Conservation (phyloP, 2,888 invertebrate species). For the Achlya flavicornis region DNA sequence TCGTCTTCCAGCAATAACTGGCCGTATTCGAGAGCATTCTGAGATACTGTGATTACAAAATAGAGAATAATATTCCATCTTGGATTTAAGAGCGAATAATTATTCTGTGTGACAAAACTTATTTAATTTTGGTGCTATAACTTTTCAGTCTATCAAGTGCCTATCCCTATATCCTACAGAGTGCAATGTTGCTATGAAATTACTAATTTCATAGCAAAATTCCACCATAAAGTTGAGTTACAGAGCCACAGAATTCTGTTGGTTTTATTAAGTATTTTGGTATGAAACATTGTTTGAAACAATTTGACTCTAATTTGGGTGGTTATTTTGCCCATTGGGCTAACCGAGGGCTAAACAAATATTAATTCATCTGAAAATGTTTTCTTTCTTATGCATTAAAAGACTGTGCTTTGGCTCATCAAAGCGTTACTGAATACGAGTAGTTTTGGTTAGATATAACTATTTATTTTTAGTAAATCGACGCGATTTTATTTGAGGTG, state of each 20-base stretch:
- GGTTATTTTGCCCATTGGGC: too few relatives aligned
- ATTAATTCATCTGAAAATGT: too few relatives aligned
- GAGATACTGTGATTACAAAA: constrained; percentile 19
- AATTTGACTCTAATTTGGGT: too few relatives aligned
- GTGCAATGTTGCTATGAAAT: too few relatives aligned
- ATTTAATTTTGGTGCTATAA: not conserved
- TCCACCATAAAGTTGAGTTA: too few relatives aligned
- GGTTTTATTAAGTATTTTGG: too few relatives aligned
- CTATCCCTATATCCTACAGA: too few relatives aligned
- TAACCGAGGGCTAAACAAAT: too few relatives aligned
- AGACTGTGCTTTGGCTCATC: constrained; percentile 5
- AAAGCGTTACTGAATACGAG: not conserved
- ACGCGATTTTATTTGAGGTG: constrained; percentile 62
- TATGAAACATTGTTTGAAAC: too few relatives aligned
- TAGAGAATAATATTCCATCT: constrained; percentile 19
- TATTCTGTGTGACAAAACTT: not conserved
- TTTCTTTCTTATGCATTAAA: not conserved
- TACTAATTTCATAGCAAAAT: too few relatives aligned
- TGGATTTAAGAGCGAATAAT: not conserved
- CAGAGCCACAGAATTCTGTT: too few relatives aligned
- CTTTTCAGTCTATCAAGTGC: not conserved
- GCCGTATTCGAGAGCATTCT: constrained; percentile 78
- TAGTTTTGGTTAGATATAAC: constrained; percentile 9
- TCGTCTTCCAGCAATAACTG: constrained; percentile 81
- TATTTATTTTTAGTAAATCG: constrained; percentile 48